phyloP scores from a whole-genome alignment of 2,113 vertebrate species.

The Megaptera novaeangliae region DNA sequence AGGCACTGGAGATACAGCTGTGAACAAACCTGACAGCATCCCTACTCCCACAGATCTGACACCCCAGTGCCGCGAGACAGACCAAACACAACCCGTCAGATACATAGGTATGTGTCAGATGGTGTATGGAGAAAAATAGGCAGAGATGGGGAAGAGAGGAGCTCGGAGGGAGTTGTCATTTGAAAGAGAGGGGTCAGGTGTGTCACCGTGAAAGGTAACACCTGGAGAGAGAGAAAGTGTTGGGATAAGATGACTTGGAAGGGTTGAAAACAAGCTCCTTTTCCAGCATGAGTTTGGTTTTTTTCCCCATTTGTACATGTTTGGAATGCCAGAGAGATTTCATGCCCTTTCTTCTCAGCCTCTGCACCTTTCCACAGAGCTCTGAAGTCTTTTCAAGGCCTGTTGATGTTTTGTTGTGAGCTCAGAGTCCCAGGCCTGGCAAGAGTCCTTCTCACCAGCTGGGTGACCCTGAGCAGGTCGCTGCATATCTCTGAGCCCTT shows the following conservation, averaged over 20 bases:
- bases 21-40: background rate
- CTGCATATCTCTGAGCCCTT: background rate
- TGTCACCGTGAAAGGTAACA: background rate
- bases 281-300: rapidly evolving
- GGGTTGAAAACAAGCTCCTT: background rate
- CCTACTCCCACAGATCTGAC: background rate
- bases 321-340: background rate
- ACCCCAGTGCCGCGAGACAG: rapidly evolving
- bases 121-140: background rate
- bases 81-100: background rate
- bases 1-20: background rate
- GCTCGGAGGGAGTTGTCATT: background rate
- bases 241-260: background rate
- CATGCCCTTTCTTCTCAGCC: background rate
- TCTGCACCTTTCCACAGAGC: background rate
- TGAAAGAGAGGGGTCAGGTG: background rate
- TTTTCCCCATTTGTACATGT: background rate
- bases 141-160: background rate
- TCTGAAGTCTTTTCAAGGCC: background rate
- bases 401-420: background rate
- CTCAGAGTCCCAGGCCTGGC: background rate
- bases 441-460: background rate
- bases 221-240: background rate
- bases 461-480: background rate
- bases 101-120: background rate